These are phyloP conservation scores for Agonopterix arenella DNA, from an alignment of 2,888 invertebrate species.

Conservation along the genomic window DNA sequence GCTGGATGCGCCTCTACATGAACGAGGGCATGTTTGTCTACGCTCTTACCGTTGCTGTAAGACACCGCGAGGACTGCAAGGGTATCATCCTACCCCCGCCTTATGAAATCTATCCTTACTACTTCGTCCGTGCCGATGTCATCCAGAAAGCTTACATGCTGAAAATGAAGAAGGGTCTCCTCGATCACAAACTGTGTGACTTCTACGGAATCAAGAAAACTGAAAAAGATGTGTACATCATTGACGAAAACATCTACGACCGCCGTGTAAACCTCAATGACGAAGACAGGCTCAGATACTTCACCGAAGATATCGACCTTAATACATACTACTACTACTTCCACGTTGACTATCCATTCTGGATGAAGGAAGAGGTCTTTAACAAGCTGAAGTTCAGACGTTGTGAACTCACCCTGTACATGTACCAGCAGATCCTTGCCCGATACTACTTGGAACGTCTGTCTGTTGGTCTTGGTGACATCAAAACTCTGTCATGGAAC, in stretches of 20 bases:
- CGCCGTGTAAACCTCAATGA: conserved; percentile 66
- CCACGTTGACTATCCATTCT: conserved; percentile 79
- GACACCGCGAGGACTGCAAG: conserved; percentile 69
- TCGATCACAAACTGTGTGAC: conserved; percentile 67
- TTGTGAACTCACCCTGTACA: conserved; percentile 76
- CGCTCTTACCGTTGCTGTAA: conserved; percentile 68
- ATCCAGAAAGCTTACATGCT: conserved; percentile 73
- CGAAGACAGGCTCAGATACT: conserved; percentile 78
- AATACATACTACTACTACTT: conserved; percentile 80
- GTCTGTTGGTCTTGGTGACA: conserved; percentile 63
- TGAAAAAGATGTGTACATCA: conserved; percentile 72
- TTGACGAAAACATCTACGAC: conserved; percentile 81
- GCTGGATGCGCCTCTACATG: conserved; percentile 68
- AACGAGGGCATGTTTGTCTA: conserved; percentile 78
- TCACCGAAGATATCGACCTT: conserved; percentile 80
- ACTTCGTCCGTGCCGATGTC: conserved; percentile 81
- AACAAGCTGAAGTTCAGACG: conserved; percentile 52
- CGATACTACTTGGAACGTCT: conserved; percentile 75
- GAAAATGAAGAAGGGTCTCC: conserved; percentile 66
- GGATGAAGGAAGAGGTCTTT: conserved; percentile 70
- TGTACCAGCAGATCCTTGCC: conserved; percentile 81
- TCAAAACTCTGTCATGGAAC: conserved; percentile 63
- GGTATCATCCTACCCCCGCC: conserved; percentile 73
- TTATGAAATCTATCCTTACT: conserved; percentile 80
- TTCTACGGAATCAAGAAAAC: conserved; percentile 69